These are phyloP conservation scores for Sapajus apella DNA, from an alignment of 2,113 vertebrate genomes.

Conservation along the genomic window DNA sequence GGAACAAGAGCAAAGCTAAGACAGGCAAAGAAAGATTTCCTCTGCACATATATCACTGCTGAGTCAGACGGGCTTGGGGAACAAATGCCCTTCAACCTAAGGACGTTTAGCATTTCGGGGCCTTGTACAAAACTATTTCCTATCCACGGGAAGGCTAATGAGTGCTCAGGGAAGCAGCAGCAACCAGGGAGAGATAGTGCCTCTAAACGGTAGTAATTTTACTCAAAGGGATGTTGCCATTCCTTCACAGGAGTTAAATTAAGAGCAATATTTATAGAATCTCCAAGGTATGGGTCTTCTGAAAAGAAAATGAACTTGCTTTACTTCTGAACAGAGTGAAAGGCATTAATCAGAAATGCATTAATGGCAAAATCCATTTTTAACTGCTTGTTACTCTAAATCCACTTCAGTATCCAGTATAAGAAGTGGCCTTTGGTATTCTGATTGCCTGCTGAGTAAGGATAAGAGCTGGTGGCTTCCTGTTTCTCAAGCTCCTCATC, in stretches of 20 bases:
- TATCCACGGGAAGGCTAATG: constrained; percentile 53
- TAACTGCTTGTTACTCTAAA: constrained; percentile 44
- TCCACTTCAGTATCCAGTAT: background rate
- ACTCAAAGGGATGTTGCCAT: constrained; percentile 60
- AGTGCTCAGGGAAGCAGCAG: constrained; percentile 21
- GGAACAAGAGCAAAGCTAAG: constrained; percentile 30
- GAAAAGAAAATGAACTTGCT: constrained; percentile 69
- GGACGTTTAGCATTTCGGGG: background rate
- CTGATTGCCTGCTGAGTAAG: background rate
- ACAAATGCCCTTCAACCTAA: constrained; percentile 65
- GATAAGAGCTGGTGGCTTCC: background rate
- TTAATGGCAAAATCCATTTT: constrained; percentile 65
- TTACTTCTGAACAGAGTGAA: constrained; percentile 40
- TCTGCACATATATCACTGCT: constrained; percentile 24
- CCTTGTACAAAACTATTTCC: constrained; percentile 51
- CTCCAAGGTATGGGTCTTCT: constrained; percentile 60
- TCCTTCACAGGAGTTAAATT: constrained; percentile 60
- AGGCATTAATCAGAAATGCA: constrained; percentile 66
- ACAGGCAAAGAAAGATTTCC: constrained; percentile 52
- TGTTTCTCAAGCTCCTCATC: background rate
- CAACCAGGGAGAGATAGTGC: constrained; percentile 50
- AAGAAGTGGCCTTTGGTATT: background rate
- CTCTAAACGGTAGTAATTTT: constrained; percentile 68
- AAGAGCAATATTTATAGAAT: constrained; percentile 69
- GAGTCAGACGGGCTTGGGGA: constrained; percentile 9